Percentiles rank a stretch among this genome's conserved stretches.
Conservation (phyloP, 2,888 invertebrate genomes). For the Andricus curvator region DNA sequence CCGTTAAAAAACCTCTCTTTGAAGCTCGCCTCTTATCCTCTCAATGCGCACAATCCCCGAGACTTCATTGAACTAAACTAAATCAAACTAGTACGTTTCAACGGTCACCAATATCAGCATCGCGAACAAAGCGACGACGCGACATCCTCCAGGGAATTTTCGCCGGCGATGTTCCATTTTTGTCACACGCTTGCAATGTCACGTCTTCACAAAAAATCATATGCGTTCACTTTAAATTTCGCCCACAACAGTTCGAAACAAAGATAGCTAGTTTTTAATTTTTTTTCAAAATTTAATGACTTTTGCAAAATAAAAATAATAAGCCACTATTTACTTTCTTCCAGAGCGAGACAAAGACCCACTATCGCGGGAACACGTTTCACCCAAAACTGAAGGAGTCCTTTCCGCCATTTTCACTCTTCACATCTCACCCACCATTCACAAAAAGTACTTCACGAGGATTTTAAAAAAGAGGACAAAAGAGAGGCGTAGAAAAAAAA, state of each 20-base stretch:
- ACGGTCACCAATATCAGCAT: constrained; percentile 15
- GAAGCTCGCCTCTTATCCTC: constrained; percentile 22
- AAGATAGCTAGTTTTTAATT: not conserved
- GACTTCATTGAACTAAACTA: constrained; percentile 42
- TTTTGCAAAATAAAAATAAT: not conserved
- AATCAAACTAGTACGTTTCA: constrained; percentile 32
- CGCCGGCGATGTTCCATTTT: constrained; percentile 37
- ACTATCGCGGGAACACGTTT: not conserved
- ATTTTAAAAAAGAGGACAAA: not conserved
- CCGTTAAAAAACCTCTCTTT: constrained; percentile 26
- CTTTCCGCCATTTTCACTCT: constrained; percentile 30
- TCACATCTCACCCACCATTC: not conserved
- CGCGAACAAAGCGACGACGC: constrained; percentile 36
- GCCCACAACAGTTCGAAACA: not conserved
- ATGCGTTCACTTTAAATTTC: not conserved
- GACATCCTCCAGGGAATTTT: constrained; percentile 29
- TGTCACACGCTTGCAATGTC: constrained; percentile 31
- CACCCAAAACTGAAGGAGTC: constrained; percentile 11
- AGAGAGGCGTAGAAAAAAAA: not conserved
- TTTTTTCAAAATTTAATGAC: not conserved
- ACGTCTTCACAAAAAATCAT: not conserved
- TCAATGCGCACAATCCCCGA: constrained; percentile 32
- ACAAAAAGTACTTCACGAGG: not conserved
- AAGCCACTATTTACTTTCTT: not conserved
- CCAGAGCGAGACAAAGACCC: not conserved